phyloP scores from a whole-genome alignment of 2,113 vertebrate species.

The Calyptomena viridis region DNA sequence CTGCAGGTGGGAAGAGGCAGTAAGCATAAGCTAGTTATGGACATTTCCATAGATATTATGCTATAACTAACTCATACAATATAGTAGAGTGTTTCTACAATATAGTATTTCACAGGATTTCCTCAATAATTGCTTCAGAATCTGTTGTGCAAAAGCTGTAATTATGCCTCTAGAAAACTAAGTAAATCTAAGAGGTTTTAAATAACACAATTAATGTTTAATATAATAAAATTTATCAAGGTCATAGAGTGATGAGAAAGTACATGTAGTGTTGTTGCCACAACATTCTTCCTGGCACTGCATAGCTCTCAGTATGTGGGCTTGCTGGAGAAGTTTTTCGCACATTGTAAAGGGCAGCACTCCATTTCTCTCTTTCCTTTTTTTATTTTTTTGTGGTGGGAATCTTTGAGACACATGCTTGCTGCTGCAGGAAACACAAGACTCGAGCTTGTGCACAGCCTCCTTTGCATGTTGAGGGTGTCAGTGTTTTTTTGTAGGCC shows the following conservation, averaged over 20 bases:
- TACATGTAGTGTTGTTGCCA: neutral
- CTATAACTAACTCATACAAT: neutral
- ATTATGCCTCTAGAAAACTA: neutral
- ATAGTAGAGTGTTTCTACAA: neutral
- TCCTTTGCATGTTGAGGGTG: accelerated
- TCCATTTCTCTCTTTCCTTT: neutral
- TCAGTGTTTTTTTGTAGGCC: neutral
- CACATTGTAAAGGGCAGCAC: neutral
- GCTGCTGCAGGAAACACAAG: neutral
- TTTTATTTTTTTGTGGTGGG: neutral
- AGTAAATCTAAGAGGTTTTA: neutral
- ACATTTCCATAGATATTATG: neutral
- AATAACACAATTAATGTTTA: conserved; percentile 7
- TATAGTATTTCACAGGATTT: conserved; percentile 18
- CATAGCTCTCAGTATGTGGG: accelerated
- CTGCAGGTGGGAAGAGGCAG: neutral
- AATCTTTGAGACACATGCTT: neutral
- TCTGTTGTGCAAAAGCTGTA: neutral
- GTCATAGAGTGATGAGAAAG: neutral
- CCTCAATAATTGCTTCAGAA: neutral
- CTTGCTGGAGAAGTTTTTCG: neutral
- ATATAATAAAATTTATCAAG: neutral
- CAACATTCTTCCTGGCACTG: neutral
- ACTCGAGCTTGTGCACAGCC: neutral
- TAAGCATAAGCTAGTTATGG: neutral